Percentiles rank a stretch among this genome's conserved stretches.
Conservation (phyloP, 2,797 vertebrate species). For the Sebastes trivittatus region DNA sequence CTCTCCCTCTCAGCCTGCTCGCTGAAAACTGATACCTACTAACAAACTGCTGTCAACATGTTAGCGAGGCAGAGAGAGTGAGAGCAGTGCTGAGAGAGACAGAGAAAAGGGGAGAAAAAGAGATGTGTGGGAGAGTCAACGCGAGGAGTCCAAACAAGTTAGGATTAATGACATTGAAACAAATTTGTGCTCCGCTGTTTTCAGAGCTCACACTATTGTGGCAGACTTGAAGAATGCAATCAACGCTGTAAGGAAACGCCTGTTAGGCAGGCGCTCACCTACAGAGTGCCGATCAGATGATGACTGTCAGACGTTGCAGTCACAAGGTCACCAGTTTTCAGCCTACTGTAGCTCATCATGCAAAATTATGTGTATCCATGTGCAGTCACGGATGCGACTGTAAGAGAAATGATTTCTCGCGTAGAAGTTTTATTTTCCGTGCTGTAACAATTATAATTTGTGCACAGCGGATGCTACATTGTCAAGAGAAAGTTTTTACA, state of each 20-base stretch:
- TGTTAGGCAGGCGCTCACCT: slow-evolving; percentile 60
- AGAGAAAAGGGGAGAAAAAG: slow-evolving; percentile 50
- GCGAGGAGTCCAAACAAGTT: slow-evolving; percentile 75
- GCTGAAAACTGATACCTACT: slow-evolving; percentile 81
- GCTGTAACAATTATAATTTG: slow-evolving; percentile 42
- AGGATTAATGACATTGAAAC: slow-evolving; percentile 78
- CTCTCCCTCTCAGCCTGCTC: slow-evolving; percentile 78
- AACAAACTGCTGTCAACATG: slow-evolving; percentile 84
- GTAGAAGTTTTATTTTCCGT: slow-evolving; percentile 35
- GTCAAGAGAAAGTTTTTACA: slow-evolving; percentile 24
- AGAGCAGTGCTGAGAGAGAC: slow-evolving; percentile 59
- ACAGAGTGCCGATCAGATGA: slow-evolving; percentile 48
- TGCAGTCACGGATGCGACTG: slow-evolving; percentile 9
- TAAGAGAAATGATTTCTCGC: neutral
- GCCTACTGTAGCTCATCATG: slow-evolving; percentile 31
- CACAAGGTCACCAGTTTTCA: slow-evolving; percentile 41
- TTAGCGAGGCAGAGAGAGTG: slow-evolving; percentile 76
- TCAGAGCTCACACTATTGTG: slow-evolving; percentile 56
- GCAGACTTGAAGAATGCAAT: slow-evolving; percentile 70
- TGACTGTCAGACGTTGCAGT: slow-evolving; percentile 38
- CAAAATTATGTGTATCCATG: slow-evolving; percentile 13
- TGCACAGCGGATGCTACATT: slow-evolving; percentile 37
- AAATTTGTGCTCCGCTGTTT: slow-evolving; percentile 41
- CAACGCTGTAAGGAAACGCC: slow-evolving; percentile 53
- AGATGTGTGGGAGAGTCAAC: slow-evolving; percentile 64